Conservation (phyloP, 1,140 invertebrate genomes). For the Hylaeus volcanicus region DNA sequence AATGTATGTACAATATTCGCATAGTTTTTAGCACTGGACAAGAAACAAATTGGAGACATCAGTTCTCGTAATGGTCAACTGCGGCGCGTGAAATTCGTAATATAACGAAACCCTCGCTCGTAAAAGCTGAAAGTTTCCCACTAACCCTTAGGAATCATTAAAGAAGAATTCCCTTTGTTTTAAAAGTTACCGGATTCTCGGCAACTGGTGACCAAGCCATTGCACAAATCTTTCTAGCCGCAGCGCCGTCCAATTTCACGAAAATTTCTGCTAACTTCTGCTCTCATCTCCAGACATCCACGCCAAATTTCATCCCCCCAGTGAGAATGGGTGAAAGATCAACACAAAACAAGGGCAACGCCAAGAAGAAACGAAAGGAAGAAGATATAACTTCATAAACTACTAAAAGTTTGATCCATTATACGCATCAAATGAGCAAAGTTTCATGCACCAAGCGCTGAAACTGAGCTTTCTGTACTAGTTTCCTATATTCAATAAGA, state of each 20-base stretch:
- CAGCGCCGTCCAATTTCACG: constrained; percentile 46
- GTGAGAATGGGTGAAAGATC: constrained; percentile 9
- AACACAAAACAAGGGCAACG: constrained; percentile 39
- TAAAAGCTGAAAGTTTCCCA: constrained; percentile 16
- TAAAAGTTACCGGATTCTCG: constrained; percentile 29
- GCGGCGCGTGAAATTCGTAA: constrained; percentile 1
- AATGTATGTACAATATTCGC: no score
- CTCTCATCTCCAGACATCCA: constrained; percentile 42
- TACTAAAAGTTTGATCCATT: background rate
- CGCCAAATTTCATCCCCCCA: constrained; percentile 9
- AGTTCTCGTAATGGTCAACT: background rate
- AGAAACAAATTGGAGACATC: background rate
- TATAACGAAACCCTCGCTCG: background rate
- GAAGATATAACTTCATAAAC: constrained; percentile 5
- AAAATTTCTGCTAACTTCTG: constrained; percentile 47
- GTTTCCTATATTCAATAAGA: background rate
- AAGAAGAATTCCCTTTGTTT: background rate
- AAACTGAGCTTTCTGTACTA: background rate
- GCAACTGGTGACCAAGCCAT: constrained; percentile 19
- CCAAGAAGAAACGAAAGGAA: constrained; percentile 25
- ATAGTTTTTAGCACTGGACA: no score
- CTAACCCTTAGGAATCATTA: background rate
- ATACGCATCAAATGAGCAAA: background rate
- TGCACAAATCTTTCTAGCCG: constrained; percentile 17
- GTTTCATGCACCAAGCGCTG: background rate